Percentiles rank a stretch among this genome's conserved stretches.
phyloP scores from a whole-genome alignment of 2,888 invertebrate genomes.

The Dromius quadrimaculatus region DNA sequence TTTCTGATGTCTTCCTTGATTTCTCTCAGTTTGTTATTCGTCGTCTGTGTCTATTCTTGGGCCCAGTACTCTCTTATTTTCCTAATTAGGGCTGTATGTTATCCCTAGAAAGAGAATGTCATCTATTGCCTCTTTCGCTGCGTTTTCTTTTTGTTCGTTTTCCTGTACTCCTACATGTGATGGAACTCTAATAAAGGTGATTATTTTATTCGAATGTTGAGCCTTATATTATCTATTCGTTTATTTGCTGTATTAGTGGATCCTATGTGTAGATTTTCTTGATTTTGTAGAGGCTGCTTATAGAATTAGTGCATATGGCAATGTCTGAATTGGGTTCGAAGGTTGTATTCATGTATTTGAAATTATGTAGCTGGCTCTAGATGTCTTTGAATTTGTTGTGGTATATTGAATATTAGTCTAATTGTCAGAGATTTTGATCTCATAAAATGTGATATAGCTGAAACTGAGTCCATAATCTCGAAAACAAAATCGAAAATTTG shows the following conservation, averaged over 20 bases:
- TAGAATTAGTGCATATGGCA: conserved; percentile 8
- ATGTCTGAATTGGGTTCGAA: neutral
- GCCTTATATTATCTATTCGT: neutral
- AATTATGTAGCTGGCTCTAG: neutral
- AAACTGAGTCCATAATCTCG: too few relatives aligned
- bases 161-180: neutral
- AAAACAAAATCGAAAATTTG: too few relatives aligned
- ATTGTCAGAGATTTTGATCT: too few relatives aligned
- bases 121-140: neutral
- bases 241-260: neutral
- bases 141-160: neutral
- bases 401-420: neutral
- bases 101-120: too few relatives aligned
- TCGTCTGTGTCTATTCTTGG: too few relatives aligned
- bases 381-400: neutral
- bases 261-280: neutral
- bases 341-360: conserved; percentile 11
- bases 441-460: too few relatives aligned
- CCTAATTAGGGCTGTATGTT: too few relatives aligned
- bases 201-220: neutral
- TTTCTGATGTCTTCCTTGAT: too few relatives aligned
- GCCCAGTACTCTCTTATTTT: too few relatives aligned
- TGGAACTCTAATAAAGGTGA: neutral
- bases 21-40: too few relatives aligned
- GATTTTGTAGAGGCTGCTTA: neutral